Evolutionary conservation across 2,113 vertebrate species (phyloP), one percentile per base, ranked within the genome.

Genomic region (Cochlearius cochlearius): DNA sequence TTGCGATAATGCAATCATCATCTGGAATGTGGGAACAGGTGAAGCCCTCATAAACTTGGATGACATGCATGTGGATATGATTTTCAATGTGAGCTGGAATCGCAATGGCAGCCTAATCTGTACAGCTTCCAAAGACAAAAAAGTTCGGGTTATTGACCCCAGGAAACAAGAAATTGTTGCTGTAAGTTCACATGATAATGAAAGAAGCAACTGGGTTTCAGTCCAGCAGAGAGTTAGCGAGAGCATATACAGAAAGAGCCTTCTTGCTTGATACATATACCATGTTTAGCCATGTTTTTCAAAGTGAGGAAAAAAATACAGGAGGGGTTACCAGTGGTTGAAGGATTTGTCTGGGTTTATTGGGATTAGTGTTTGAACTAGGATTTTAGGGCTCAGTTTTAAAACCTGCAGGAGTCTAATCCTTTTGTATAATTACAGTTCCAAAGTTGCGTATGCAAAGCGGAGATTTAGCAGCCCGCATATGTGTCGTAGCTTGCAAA

Each of bases 11-110:
- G 96, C 98, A 86, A 95, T 99, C 96, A 98, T 99, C 94, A 98
- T 99, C 98, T 99, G 99, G 99, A 99, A 99, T 1, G 99, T 99
- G 98, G 99, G 99, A 22, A 99, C 99, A 0, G 99, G 99, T 18
- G 99, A 99, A 94, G 98, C 99, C 79, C 98, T 99, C 89, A 99
- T 99, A 81, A 99, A 90, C 86, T 55, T 99, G 96, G 99, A 99
- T 3, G 99, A 99, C 91, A 99, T 99, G 99, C 99, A 99, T 45
- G 98, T 98, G 15, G 99, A 99, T 60, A 98, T 99, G 97, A 99
- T 99, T 77, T 99, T 97, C 98, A 99, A 98, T 0, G 99, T 98
- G 9, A 98, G 98, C 98, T 99, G 99, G 99, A 99, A 99, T 94
- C 98, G 98, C 92, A 99, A 98, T 0, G 99, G 99, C 86, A 99